phyloP scores from a whole-genome alignment of 2,113 vertebrate genomes.

The Alces alces region DNA sequence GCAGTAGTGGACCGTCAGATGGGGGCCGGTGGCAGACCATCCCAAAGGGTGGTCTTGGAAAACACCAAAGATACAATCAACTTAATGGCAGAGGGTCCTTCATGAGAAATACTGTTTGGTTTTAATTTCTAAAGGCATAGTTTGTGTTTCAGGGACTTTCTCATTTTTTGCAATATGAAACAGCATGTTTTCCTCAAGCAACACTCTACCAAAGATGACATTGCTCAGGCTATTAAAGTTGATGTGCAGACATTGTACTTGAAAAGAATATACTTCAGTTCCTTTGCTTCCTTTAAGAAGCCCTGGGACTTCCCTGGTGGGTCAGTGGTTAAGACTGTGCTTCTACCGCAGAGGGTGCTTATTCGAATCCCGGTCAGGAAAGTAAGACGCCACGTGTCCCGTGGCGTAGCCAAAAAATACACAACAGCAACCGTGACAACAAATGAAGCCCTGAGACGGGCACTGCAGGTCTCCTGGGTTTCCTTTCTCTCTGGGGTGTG shows the following conservation, averaged over 20 bases:
- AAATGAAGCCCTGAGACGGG: background rate
- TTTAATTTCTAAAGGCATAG: constrained; percentile 10
- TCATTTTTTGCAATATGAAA: constrained; percentile 7
- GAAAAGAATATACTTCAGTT: background rate
- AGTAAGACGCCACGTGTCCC: background rate
- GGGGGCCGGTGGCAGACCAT: fast-evolving
- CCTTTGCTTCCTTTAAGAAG: background rate
- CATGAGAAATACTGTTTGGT: background rate
- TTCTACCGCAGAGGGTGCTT: background rate
- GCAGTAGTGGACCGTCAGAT: background rate
- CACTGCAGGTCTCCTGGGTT: background rate
- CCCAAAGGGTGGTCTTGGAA: background rate
- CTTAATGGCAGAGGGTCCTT: background rate
- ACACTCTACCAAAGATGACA: background rate
- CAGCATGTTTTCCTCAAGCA: constrained; percentile 26
- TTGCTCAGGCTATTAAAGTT: background rate
- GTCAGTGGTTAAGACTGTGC: background rate
- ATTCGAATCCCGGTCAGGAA: background rate
- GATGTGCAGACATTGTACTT: background rate
- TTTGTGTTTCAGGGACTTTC: background rate
- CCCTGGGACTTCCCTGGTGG: background rate
- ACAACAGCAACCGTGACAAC: background rate
- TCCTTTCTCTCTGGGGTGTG: background rate
- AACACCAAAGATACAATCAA: background rate
- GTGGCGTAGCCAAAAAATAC: background rate